Evolutionary conservation across 35 echinoderm and acorn worm genomes (phyloP).

Genomic region (Ptychodera flava): DNA sequence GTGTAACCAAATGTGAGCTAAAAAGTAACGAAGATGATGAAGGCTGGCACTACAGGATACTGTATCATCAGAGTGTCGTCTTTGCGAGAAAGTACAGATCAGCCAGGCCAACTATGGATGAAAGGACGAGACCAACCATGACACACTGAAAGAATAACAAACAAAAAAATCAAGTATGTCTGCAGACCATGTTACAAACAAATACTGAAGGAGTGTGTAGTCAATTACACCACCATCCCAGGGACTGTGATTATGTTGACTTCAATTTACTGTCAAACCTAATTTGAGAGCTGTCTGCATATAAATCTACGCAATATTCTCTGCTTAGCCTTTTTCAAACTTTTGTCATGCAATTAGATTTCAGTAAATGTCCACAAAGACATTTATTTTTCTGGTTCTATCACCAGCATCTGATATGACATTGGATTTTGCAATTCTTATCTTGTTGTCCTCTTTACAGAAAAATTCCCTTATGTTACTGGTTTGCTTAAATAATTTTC

Average conservation of each 20-base stretch:
- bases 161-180: slow-evolving; percentile 6
- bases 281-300: background rate
- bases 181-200: background rate
- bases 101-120: slow-evolving; percentile 33
- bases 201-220: background rate
- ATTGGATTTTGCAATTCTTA: too few species aligned
- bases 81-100: slow-evolving; percentile 50
- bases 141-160: slow-evolving; percentile 35
- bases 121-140: slow-evolving; percentile 28
- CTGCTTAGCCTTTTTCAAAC: too few species aligned
- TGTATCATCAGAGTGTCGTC: slow-evolving; percentile 6
- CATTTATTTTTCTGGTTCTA: too few species aligned
- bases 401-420: background rate
- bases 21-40: too few species aligned
- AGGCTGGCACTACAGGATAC: too few species aligned
- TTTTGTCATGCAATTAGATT: too few species aligned
- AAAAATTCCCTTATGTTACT: too few species aligned
- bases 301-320: background rate
- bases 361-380: too few species aligned
- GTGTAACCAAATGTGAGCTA: too few species aligned
- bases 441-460: too few species aligned
- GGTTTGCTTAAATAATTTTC: too few species aligned
- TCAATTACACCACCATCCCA: too few species aligned
- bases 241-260: background rate
- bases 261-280: background rate